These are phyloP conservation scores for Capromys pilorides DNA, from an alignment of 2,797 vertebrate genomes.

Conservation along the genomic window DNA sequence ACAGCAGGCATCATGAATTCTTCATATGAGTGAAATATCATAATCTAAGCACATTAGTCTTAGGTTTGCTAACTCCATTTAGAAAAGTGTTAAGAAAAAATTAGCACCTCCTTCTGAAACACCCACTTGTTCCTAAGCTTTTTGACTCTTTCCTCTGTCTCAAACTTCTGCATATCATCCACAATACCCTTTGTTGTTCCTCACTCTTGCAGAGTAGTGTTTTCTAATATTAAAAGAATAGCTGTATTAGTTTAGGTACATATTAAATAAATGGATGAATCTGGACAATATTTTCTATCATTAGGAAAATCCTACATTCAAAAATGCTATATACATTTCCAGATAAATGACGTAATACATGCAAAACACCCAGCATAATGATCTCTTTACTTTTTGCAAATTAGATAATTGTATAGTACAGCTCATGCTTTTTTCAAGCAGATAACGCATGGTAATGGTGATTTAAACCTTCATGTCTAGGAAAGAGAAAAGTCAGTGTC, in stretches of 20 bases:
- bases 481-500: constrained; percentile 47
- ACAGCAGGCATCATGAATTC: neutral
- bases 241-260: neutral
- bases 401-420: constrained; percentile 26
- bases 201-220: neutral
- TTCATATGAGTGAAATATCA: constrained; percentile 36
- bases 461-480: constrained; percentile 64
- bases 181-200: neutral
- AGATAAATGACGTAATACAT: constrained; percentile 23
- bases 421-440: constrained; percentile 35
- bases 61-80: constrained; percentile 8
- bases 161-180: neutral
- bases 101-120: neutral
- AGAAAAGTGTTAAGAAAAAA: neutral
- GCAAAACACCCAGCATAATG: neutral
- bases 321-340: neutral
- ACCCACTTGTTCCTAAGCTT: neutral
- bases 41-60: constrained; percentile 15
- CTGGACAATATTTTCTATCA: neutral
- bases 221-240: neutral
- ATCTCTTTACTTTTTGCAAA: neutral
- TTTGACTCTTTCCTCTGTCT: neutral
- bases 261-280: neutral
- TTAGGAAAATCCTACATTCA: neutral
- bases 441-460: neutral